Percentiles rank a stretch among this genome's conserved stretches.
Evolutionary conservation across 2,113 vertebrate species (phyloP).

Genomic region (Galbula dea): DNA sequence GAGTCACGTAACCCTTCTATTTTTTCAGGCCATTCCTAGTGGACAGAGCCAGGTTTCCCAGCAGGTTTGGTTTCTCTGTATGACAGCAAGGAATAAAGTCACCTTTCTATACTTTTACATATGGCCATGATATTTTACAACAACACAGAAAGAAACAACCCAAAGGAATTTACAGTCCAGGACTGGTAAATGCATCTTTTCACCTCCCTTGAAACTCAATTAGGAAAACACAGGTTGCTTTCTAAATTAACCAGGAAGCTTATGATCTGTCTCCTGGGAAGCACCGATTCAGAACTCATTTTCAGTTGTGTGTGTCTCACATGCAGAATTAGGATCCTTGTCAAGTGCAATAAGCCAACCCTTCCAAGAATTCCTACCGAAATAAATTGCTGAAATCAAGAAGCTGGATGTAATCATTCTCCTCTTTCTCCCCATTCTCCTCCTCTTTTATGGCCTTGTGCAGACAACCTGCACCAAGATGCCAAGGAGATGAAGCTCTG

Average conservation of each 20-base stretch:
- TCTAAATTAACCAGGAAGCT: constrained; percentile 31
- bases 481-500: background rate
- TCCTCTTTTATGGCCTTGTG: background rate
- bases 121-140: background rate
- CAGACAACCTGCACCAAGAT: background rate
- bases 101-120: background rate
- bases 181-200: background rate
- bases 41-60: background rate
- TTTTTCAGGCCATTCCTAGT: background rate
- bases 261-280: constrained; percentile 7
- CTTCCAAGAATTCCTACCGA: background rate
- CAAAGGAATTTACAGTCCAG: background rate
- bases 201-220: constrained; percentile 4
- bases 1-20: background rate
- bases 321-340: background rate
- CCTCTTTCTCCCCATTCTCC: background rate
- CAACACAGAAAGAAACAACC: background rate
- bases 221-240: background rate
- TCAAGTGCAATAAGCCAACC: background rate
- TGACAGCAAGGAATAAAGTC: background rate
- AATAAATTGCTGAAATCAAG: background rate
- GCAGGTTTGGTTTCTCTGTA: background rate
- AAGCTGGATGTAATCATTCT: background rate
- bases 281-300: constrained; percentile 30
- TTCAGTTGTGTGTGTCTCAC: background rate